These are phyloP conservation scores for Penaeus indicus DNA, from an alignment of 1,140 invertebrate species.

Conservation along the genomic window DNA sequence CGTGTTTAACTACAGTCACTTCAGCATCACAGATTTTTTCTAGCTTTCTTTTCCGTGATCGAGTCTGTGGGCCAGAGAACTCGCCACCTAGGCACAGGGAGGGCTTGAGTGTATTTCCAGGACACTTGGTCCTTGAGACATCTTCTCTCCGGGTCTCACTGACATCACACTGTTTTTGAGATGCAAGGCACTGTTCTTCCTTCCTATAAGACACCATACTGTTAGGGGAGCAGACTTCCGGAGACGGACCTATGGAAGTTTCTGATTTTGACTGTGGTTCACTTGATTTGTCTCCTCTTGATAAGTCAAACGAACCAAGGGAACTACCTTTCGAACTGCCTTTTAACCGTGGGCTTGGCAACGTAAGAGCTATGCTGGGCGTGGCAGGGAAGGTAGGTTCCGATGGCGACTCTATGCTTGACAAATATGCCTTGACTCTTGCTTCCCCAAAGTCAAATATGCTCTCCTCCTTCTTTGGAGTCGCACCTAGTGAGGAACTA, in stretches of 20 bases:
- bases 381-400: slow-evolving; percentile 58
- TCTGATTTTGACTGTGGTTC: slow-evolving; percentile 41
- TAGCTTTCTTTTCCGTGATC: slow-evolving; percentile 64
- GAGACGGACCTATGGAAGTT: slow-evolving; percentile 28
- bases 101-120: slow-evolving; percentile 45
- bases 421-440: slow-evolving; percentile 72
- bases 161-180: slow-evolving; percentile 48
- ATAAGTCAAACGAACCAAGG: slow-evolving; percentile 54
- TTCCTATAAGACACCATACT: slow-evolving; percentile 56
- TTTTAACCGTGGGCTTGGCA: slow-evolving; percentile 55
- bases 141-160: slow-evolving; percentile 34
- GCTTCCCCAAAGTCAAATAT: slow-evolving; percentile 75
- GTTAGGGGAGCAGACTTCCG: slow-evolving; percentile 44
- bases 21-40: slow-evolving; percentile 62
- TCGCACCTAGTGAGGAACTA: slow-evolving; percentile 69
- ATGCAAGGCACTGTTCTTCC: slow-evolving; percentile 59
- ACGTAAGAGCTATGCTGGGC: slow-evolving; percentile 59
- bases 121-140: slow-evolving; percentile 42
- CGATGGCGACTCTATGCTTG: slow-evolving; percentile 64
- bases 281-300: slow-evolving; percentile 43
- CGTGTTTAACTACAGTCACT: slow-evolving; percentile 55
- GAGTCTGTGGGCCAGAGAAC: slow-evolving; percentile 59
- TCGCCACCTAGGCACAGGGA: slow-evolving; percentile 31
- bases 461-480: slow-evolving; percentile 69
- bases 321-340: slow-evolving; percentile 43